These are phyloP conservation scores for Tricholaema leucomelas DNA, from an alignment of 2,113 vertebrate species.

Conservation along the genomic window DNA sequence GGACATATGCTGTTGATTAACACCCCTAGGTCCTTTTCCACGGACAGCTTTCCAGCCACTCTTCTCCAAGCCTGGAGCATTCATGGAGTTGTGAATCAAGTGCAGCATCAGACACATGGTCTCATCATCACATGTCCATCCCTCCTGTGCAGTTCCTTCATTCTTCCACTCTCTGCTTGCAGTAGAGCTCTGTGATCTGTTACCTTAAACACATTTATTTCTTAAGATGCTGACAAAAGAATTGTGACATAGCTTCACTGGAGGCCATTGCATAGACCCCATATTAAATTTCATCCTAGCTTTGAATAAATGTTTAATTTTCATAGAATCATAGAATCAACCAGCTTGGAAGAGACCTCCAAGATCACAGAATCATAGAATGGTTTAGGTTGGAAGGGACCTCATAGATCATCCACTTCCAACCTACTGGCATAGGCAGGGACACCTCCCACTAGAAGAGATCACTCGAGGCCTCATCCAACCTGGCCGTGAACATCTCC, in stretches of 20 bases:
- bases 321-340: neutral
- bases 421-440: too few relatives aligned
- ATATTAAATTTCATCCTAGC: neutral
- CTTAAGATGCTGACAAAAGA: rapidly evolving
- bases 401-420: too few relatives aligned
- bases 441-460: too few relatives aligned
- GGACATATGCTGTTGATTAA: too few relatives aligned
- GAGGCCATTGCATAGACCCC: neutral
- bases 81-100: neutral
- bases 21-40: too few relatives aligned
- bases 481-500: too few relatives aligned
- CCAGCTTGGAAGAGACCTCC: too few relatives aligned
- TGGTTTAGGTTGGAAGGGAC: too few relatives aligned
- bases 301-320: neutral
- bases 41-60: too few relatives aligned
- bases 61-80: too few relatives aligned
- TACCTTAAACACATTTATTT: neutral
- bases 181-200: rapidly evolving
- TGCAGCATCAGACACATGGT: neutral
- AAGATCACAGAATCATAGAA: too few relatives aligned
- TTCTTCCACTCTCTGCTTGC: neutral
- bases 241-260: neutral
- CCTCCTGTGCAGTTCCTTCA: neutral
- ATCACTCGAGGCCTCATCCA: too few relatives aligned
- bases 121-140: rapidly evolving